Evolutionary conservation across 1,140 invertebrate species (phyloP), one percentile per base, ranked within the genome.

Genomic region (Drosophila nannoptera): DNA sequence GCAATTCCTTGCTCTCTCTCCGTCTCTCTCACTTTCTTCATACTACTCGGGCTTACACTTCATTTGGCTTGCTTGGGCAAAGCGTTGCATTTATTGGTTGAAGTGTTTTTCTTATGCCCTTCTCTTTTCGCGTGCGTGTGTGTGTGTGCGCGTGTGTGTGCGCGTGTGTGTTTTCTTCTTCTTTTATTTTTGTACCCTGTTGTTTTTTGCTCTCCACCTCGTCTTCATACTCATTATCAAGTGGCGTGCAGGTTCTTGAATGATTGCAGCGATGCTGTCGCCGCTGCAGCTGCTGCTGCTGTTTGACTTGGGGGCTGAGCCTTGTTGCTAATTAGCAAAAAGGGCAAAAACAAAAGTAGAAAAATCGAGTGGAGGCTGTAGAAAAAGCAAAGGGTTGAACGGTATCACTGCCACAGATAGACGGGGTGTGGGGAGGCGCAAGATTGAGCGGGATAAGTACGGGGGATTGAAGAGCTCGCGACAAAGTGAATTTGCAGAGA

Each of bases 31-130:
- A 67, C 73, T 67, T 71, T 82, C 82, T 78, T 52, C 40, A 63
- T 82, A 75, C 78, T 83, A 66, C 71, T 84, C 67, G 66, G 78
- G 80, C 78, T 69, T 78, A 84, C 73, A 83, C 80, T 83, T 83
- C 75, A 84, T 83, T 83, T 83, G 78, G 80, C 69, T 77, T 64
- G 69, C 40, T 22, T 32, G 65, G 61, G 60, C 60, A 54, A 67
- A 72, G 68, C 69, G 49, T 69, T 84, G 80, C 80, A 83, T 83
- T 83, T 83, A 84, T 83, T 75, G 69, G 63, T 75, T 75, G 69
- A 75, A 75, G 73, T 75, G 73, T 75, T 72, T 75, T 75, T 69
- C 63, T 75, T 75, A 58, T 43, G 33, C 68, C 46, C 63, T 52
- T 72, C 54, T 61, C 63, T 50, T 77, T 70, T 22, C 22, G 22